Evolutionary conservation across 2,113 vertebrate genomes (phyloP).

Genomic region (Gymnobelideus leadbeateri): DNA sequence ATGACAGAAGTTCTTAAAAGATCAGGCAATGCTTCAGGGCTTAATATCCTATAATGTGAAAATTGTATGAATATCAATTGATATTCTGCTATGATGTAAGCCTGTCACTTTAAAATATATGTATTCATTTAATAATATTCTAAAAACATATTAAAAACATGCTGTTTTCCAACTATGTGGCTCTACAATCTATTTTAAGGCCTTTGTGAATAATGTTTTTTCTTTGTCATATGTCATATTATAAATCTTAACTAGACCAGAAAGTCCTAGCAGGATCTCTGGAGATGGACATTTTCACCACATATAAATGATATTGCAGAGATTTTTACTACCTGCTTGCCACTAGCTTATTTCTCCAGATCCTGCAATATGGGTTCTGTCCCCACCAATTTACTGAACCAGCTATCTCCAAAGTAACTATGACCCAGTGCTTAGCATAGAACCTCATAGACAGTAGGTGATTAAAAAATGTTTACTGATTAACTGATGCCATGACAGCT

Average conservation of each 20-base stretch:
- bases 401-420: neutral
- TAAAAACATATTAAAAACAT: neutral
- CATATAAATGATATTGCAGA: neutral
- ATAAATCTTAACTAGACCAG: neutral
- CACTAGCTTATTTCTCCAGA: neutral
- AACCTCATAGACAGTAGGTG: neutral
- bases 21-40: too few species aligned
- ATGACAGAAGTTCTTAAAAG: too few species aligned
- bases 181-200: neutral
- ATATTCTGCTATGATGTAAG: too few species aligned
- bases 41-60: too few species aligned
- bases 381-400: neutral
- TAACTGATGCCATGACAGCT: neutral
- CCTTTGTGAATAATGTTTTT: neutral
- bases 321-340: neutral
- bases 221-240: neutral
- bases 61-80: too few species aligned
- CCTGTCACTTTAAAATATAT: too few species aligned
- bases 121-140: neutral
- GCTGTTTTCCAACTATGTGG: neutral
- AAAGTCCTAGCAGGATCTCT: too few species aligned
- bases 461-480: neutral
- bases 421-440: neutral
- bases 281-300: neutral
- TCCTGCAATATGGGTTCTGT: neutral